Conservation (phyloP, 2,888 invertebrate species). For the Dolichopus griseipennis region DNA sequence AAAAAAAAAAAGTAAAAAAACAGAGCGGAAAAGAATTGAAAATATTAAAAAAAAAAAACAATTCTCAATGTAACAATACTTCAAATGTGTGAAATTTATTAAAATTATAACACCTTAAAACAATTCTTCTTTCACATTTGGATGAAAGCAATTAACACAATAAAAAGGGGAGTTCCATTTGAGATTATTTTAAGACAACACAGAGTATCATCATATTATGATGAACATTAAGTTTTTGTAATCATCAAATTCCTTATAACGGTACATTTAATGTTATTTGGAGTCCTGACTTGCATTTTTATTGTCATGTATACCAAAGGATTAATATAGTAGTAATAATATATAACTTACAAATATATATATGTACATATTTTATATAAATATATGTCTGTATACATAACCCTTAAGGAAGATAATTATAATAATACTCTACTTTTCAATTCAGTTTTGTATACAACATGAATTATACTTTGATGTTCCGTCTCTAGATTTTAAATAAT, state of each 20-base stretch:
- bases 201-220: background rate
- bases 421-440: background rate
- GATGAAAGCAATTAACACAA: conserved; percentile 4
- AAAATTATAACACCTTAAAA: conserved; percentile 1
- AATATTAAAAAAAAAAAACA: background rate
- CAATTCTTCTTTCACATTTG: background rate
- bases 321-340: no score
- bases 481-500: background rate
- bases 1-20: background rate
- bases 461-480: no score
- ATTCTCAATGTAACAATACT: background rate
- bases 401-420: no score
- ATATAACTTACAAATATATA: no score
- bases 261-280: background rate
- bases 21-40: background rate
- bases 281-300: background rate
- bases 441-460: background rate
- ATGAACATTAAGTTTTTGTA: background rate
- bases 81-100: background rate
- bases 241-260: background rate
- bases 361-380: no score
- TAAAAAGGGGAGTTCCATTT: background rate
- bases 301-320: no score
- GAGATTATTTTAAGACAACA: background rate
- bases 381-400: no score